These are phyloP conservation scores for Calliphora vomitoria DNA, from an alignment of 2,888 invertebrate species.

Conservation along the genomic window DNA sequence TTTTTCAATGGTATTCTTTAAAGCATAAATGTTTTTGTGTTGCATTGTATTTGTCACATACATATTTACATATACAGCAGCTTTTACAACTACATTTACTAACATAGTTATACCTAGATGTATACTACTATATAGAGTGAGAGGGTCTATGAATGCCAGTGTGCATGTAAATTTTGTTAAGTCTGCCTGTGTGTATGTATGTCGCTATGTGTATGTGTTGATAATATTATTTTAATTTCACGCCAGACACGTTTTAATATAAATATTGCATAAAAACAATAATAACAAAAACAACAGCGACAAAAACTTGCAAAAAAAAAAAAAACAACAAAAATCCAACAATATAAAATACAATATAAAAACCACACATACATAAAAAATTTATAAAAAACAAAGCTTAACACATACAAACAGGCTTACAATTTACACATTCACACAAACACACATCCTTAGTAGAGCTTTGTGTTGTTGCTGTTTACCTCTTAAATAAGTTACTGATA, in stretches of 20 bases:
- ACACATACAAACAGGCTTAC: slow-evolving; percentile 26
- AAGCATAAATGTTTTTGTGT: background rate
- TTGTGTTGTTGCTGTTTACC: background rate
- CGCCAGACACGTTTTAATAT: slow-evolving; percentile 77
- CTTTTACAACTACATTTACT: background rate
- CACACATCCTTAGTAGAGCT: background rate
- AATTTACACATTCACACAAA: background rate
- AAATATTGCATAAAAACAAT: slow-evolving; percentile 73
- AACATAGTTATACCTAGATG: background rate
- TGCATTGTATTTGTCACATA: slow-evolving; percentile 16
- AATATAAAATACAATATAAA: slow-evolving; percentile 36
- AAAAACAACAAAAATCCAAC: slow-evolving; percentile 47
- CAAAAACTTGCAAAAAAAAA: slow-evolving; percentile 56
- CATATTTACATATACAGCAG: background rate
- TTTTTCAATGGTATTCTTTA: background rate
- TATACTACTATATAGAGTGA: background rate
- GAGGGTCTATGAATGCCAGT: background rate
- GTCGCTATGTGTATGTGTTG: slow-evolving; percentile 72
- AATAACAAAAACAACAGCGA: slow-evolving; percentile 56
- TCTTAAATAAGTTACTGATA: background rate
- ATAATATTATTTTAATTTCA: slow-evolving; percentile 82
- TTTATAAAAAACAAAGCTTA: slow-evolving; percentile 19
- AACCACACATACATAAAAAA: slow-evolving; percentile 32
- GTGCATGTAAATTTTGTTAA: background rate
- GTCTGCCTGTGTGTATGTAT: slow-evolving; percentile 4